Evolutionary conservation across 2,113 vertebrate genomes (phyloP), one percentile per base, ranked within the genome.

Genomic region (Eulacestoma nigropectus): DNA sequence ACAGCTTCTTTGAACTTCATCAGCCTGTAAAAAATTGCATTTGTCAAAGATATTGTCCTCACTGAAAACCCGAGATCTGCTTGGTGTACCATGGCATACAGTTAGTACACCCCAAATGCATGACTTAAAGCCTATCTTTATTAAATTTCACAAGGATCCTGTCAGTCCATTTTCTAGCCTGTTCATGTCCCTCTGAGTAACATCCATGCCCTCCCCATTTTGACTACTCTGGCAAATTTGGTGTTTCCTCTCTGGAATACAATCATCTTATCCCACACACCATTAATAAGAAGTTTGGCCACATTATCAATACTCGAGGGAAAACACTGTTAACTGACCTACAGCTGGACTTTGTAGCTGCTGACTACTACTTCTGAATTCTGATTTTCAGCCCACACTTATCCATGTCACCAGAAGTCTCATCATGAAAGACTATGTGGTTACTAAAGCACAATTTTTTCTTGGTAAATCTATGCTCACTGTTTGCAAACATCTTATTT

Each of bases 241-340:
- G 5, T 60, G 10, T 57, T 77, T 49, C 2, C 29, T 64, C 15
- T 10, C 49, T 73, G 44, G 17, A 68, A 19, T 46, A 32, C 13
- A n/a, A 4, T n/a, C 4, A 1, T 44, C 9, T 21, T 17, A 47
- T 50, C 32, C 29, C 55, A 39, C 14, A 76, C 8, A 44, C 4
- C 1, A 37, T 63, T 49, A 67, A 57, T 60, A 74, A 78, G 70
- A 53, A 8, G 1, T 62, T 72, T 65, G 15, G 6, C 10, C 16
- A 27, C 25, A 8, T 26, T 81, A 41, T 25, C 1, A 18, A 2
- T 27, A 26, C 18, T 23, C 0, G 0, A 64, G 26, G 9, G 49
- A 64, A 67, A 76, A 53, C 13, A 37, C 12, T 50, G 27, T 35
- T 53, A 84, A 26, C 3, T 69, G 33, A 41, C 11, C 6, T 60